phyloP scores from a whole-genome alignment of 2,797 vertebrate genomes.

The Clangula hyemalis region DNA sequence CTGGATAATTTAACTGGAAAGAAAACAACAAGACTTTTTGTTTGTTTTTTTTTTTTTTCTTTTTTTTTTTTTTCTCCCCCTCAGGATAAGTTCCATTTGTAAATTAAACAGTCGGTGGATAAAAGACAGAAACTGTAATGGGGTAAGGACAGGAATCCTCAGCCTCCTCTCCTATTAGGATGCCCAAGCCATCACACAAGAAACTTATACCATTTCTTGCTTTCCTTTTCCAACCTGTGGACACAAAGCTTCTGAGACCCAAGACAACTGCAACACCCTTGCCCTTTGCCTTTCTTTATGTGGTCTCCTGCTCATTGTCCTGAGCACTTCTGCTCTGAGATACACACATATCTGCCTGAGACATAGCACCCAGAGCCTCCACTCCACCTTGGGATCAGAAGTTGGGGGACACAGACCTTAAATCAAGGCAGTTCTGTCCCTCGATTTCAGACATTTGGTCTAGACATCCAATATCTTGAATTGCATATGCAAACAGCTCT shows the following conservation, averaged over 20 bases:
- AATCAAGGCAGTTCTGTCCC: background rate
- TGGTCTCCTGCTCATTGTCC: background rate
- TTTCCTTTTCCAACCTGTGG: background rate
- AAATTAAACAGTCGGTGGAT: background rate
- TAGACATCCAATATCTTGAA: background rate
- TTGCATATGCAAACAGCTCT: background rate
- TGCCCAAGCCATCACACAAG: background rate
- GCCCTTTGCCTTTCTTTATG: background rate
- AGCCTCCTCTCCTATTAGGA: background rate
- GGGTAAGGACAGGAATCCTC: background rate
- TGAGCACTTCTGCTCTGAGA: background rate
- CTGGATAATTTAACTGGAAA: conserved; percentile 24
- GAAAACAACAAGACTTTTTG: conserved; percentile 1
- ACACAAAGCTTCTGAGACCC: background rate
- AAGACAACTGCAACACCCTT: background rate
- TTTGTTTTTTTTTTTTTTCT: background rate
- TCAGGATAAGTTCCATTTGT: background rate
- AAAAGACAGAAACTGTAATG: background rate
- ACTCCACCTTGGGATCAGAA: background rate
- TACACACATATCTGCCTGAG: background rate
- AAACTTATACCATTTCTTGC: background rate
- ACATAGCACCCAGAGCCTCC: background rate
- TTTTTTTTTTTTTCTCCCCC: no score
- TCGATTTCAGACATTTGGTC: background rate
- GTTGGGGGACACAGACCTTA: fast-evolving